A percentile compares a stretch with the other conserved stretches of the same genome.
Conservation (phyloP, 2,888 invertebrate species). For the Eupithecia tripunctaria region DNA sequence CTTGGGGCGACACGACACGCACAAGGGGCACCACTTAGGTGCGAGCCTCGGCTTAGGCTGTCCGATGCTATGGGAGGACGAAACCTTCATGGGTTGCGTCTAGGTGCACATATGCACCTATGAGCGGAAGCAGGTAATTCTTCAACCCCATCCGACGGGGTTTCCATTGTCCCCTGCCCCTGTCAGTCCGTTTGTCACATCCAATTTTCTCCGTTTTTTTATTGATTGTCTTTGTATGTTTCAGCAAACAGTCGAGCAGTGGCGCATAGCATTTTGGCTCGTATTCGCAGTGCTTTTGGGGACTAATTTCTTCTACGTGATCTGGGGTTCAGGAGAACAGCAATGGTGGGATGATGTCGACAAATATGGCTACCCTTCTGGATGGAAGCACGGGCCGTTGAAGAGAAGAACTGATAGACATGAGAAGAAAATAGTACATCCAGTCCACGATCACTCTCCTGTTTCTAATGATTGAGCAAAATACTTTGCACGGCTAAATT, state of each 20-base stretch:
- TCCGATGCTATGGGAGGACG: too few species aligned
- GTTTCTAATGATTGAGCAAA: conserved; percentile 51
- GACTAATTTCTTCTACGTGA: conserved; percentile 87
- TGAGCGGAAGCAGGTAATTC: too few species aligned
- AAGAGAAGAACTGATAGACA: conserved; percentile 54
- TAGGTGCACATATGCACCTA: too few species aligned
- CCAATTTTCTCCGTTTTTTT: too few species aligned
- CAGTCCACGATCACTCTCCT: conserved; percentile 75
- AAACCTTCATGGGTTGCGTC: too few species aligned
- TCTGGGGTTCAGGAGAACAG: conserved; percentile 90
- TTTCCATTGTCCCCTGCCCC: too few species aligned
- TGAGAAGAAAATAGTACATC: conserved; percentile 71
- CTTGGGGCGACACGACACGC: too few species aligned
- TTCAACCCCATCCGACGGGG: too few species aligned
- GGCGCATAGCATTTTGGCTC: conserved; percentile 92
- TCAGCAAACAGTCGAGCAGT: conserved; percentile 86
- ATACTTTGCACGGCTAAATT: background rate
- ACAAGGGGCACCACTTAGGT: too few species aligned
- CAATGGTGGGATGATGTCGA: conserved; percentile 90
- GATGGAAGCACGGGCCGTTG: conserved; percentile 73
- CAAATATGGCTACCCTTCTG: conserved; percentile 71
- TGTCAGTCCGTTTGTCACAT: too few species aligned
- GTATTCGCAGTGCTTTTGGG: conserved; percentile 87
- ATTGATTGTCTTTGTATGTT: conserved; percentile 46
- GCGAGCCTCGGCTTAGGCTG: too few species aligned